Evolutionary conservation across 2,113 vertebrate genomes (phyloP).

Genomic region (Psittacus erithacus): DNA sequence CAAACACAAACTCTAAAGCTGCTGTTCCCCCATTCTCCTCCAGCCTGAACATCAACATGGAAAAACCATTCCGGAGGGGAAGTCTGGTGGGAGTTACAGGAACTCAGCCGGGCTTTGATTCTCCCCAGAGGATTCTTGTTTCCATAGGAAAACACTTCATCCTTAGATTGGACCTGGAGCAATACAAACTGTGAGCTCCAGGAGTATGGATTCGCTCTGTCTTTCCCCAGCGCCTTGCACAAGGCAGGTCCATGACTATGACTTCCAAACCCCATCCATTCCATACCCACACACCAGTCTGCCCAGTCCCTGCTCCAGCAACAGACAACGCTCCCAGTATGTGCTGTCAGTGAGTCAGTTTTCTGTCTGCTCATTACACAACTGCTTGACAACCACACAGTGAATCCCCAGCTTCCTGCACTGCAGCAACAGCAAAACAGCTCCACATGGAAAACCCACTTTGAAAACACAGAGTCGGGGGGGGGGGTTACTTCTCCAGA

Average conservation of each 20-base stretch:
- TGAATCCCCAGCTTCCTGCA: not conserved
- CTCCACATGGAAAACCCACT: not conserved
- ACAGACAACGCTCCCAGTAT: not conserved
- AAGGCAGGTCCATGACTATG: fast-evolving
- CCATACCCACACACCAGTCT: not conserved
- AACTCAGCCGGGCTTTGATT: slow-evolving; percentile 8
- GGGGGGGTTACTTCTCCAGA: slow-evolving; percentile 2
- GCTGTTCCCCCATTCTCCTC: not conserved
- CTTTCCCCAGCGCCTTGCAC: not conserved
- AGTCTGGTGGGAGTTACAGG: slow-evolving; percentile 41
- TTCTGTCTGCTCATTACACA: not conserved
- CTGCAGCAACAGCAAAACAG: not conserved
- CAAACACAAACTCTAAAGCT: not conserved
- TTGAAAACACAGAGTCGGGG: not conserved
- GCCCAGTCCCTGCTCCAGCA: fast-evolving
- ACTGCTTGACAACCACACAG: fast-evolving
- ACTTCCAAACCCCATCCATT: not conserved
- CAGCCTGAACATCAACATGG: not conserved
- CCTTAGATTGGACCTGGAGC: not conserved
- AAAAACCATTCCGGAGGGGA: slow-evolving; percentile 45
- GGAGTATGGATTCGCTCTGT: not conserved
- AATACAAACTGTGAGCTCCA: not conserved
- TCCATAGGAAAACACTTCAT: not conserved
- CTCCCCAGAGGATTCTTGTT: not conserved
- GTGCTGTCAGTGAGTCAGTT: not conserved